Percentiles rank a stretch among this genome's conserved stretches.
phyloP scores from a whole-genome alignment of 2,888 invertebrate species.

The Leucania comma region DNA sequence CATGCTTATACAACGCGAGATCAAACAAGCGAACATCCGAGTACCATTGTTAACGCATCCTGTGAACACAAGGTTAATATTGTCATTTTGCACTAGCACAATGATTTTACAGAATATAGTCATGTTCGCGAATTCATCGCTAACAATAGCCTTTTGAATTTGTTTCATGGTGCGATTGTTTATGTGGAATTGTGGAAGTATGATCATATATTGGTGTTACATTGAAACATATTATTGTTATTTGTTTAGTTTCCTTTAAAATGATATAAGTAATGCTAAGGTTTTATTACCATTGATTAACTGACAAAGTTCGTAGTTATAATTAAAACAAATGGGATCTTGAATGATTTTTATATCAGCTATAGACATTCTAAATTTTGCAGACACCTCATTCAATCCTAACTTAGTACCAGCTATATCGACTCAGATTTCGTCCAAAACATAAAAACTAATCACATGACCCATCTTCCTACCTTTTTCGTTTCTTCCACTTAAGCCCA shows the following conservation, averaged over 20 bases:
- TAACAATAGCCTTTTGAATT: constrained; percentile 54
- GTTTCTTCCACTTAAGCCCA: constrained; percentile 48
- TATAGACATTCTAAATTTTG: background rate
- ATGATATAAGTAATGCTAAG: background rate
- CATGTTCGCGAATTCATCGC: constrained; percentile 51
- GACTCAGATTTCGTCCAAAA: constrained; percentile 6
- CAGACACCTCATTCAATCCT: background rate
- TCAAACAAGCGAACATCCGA: constrained; percentile 65
- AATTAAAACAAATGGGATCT: no score
- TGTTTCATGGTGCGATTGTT: constrained; percentile 42
- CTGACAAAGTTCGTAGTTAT: no score
- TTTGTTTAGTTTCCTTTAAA: background rate
- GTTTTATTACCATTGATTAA: background rate
- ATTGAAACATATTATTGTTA: constrained; percentile 4
- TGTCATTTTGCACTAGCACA: constrained; percentile 46
- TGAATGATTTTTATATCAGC: background rate
- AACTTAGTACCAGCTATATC: background rate
- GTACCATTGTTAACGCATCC: constrained; percentile 61
- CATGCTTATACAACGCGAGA: constrained; percentile 45
- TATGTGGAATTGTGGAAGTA: constrained; percentile 27
- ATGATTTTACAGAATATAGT: constrained; percentile 53
- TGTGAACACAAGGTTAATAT: constrained; percentile 59
- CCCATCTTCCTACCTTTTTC: constrained; percentile 46
- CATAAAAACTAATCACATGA: constrained; percentile 37
- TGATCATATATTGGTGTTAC: constrained; percentile 12